Evolutionary conservation across 2,888 invertebrate genomes (phyloP), one percentile per base, ranked within the genome.

Genomic region (Rutpela maculata): DNA sequence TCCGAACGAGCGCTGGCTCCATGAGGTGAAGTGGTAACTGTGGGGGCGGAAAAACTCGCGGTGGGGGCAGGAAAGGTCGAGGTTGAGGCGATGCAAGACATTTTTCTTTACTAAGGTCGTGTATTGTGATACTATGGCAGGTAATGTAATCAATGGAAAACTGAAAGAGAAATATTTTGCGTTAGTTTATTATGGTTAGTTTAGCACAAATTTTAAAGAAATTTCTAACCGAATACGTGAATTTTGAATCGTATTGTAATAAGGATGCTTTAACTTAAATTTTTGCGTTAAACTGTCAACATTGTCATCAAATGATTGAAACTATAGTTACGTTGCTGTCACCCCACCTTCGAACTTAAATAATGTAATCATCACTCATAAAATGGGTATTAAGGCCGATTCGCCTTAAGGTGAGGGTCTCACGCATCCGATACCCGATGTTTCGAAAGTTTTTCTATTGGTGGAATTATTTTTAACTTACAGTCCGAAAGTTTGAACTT

Each of bases 11-110:
- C 59, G 60, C 35, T 76, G 65, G 79, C 76, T 69, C 77, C 70
- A 69, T 74, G 68, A 80, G 80, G 62, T 70, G 72, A 17, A 69
- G 74, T 35, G 38, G 78, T 67, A 35, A 80, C 74, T 26, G 77
- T 74, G 18, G 79, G 63, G 31, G 74, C 63, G 57, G 81, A 38
- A 63, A 78, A 77, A 67, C 71, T 74, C 43, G 76, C 68, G 75
- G 78, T 59, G 26, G 79, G 59, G 31, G 74, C 63, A 62, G 81
- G 55, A 59, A 80, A 77, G 67, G 71, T 72, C 38, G 76, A 72
- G 74, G 78, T 59, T 35, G 31, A 35, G 56, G 78, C 71, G 56
- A 80, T 62, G 78, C 79, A 81, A 66, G 79, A 81, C 81, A 81
- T 80, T 69, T 74, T 73, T 74, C 59, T 50, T 66, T 74, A n/a